Base-by-base conservation (phyloP, 2,113 vertebrate genomes). In the Ammodytes dubius region DNA sequence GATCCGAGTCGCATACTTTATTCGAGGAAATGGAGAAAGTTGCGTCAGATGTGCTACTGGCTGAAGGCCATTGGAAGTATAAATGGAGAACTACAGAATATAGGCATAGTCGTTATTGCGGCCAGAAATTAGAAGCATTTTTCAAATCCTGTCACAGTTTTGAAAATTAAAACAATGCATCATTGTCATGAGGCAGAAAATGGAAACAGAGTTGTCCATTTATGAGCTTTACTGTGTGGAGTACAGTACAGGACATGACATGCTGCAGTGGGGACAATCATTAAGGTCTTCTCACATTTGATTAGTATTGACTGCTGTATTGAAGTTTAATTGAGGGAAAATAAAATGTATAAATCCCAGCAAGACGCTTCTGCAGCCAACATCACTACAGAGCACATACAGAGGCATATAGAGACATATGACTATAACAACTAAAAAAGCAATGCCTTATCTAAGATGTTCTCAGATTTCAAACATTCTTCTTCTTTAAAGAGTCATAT, bases 61-160 rank as follows among this genome's bases (percentile, higher is more conserved):
- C 61, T 69, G 19, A 27, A 52, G 15, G 46, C 17, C 39, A 52
- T 27, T 70, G 39, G 15, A 67, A 7, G 15, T 73, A 67, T 74
- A 61, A 82, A 64, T 42, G 37, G 43, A 69, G 37, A 45, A 65
- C 54, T 67, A 46, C 53, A 77, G 42, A 82, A 70, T 37, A 49
- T 7, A 2, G 65, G 19, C 64, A 49, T 7, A 2, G 65, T 37
- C 64, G 43, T 74, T 57, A 77, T 53, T 57, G 65, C 45, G 10
- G 37, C 66, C 52, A 74, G 58, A 86, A 86, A 87, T 87, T 49
- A 86, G 77, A 87, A 83, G 74, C 77, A 85, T 88, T 80, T 84
- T 75, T 90, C 77, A 88, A 70, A 80, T 70, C 42, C 71, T 79
- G 56, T 71, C 67, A 61, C 64, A 10, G 3, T 57, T 82, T 60